Conservation (phyloP, 2,797 vertebrate genomes). For the Xiphorhynchus erythropygius region DNA sequence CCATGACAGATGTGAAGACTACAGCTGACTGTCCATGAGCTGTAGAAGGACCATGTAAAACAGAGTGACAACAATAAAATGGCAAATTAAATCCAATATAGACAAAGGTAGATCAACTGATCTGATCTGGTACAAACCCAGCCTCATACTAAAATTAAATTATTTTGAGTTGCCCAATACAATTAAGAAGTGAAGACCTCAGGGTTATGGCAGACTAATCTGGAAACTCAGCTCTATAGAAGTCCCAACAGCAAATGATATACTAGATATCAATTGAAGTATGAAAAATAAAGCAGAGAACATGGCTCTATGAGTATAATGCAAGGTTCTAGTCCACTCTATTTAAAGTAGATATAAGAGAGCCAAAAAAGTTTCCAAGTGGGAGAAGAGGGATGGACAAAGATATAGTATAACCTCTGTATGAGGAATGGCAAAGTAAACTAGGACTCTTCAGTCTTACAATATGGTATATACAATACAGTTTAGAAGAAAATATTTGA, state of each 20-base stretch:
- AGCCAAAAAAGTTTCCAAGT: neutral
- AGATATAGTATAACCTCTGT: neutral
- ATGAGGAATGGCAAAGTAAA: neutral
- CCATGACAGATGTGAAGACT: neutral
- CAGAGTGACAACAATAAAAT: neutral
- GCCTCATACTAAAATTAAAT: neutral
- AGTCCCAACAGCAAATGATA: neutral
- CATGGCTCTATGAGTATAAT: neutral
- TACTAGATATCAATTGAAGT: neutral
- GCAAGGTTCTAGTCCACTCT: neutral
- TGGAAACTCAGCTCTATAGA: rapidly evolving
- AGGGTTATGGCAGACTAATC: neutral
- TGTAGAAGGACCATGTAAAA: neutral
- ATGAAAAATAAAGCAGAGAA: neutral
- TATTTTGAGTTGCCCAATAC: neutral
- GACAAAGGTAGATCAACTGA: neutral
- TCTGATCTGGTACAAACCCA: neutral
- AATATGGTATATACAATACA: neutral
- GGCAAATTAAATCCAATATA: neutral
- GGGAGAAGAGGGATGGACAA: neutral
- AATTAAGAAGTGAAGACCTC: neutral
- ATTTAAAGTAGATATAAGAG: neutral
- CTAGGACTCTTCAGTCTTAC: neutral
- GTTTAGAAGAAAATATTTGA: neutral
- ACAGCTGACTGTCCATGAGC: neutral